Base-by-base conservation (phyloP, 2,113 vertebrate species). In the Rhinolophus sinicus region DNA sequence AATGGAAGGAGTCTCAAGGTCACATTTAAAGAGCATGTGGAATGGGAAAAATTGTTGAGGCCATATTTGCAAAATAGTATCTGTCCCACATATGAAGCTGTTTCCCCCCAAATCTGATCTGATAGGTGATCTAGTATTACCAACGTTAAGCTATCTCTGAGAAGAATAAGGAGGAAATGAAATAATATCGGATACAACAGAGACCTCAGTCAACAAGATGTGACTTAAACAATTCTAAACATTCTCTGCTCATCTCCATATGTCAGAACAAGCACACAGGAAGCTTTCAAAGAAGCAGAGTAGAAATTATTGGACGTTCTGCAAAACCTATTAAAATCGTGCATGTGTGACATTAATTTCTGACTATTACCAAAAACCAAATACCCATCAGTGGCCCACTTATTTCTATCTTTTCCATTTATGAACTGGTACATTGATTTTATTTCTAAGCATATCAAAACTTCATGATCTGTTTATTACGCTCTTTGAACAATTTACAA, bases 341-440 rank as follows among this genome's bases (percentile, higher is more conserved):
- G 40, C 40, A 62, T 1, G 8, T 24, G 30, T 62, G 92, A 90
- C 82, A 73, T 94, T 58, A 58, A 96, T 75, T 82, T 95, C 96
- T 91, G 85, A 95, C 70, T 80, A 86, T 64, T 44, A 65, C 87
- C 10, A 24, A 88, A 97, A 94, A 14, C 10, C 6, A 14, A 83
- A 19, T 16, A 30, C 11, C 15, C 30, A 18, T 2, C 26, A n/a
- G 8, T 56, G 70, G 84, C 65, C 60, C 26, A 18, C 62, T 88
- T 65, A 44, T 54, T 80, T 86, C 67, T 54, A 50, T 62, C 76
- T 77, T 77, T 54, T 24, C 21, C 72, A 83, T 16, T 60, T 89
- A 30, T 47, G 38, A 90, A 56, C 19, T 2, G 15, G 75, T 54
- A 38, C 22, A 56, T 56, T 56, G 24, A 50, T 54, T 83, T 94